phyloP scores from a whole-genome alignment of 2,797 vertebrate species.

The Telmatherina bonti region DNA sequence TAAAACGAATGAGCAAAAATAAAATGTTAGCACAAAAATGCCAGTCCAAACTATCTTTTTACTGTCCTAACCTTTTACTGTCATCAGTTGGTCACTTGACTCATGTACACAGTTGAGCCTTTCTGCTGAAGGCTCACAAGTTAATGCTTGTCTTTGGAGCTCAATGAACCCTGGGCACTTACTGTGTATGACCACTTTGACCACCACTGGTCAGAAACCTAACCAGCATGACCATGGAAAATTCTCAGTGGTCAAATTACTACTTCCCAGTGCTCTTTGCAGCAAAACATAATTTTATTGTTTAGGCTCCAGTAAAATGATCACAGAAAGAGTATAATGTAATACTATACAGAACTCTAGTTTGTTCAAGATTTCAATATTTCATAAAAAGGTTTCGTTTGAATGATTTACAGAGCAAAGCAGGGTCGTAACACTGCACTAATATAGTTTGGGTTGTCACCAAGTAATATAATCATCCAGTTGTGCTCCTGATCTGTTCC shows the following conservation, averaged over 20 bases:
- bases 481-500: constrained; percentile 64
- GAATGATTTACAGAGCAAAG: constrained; percentile 35
- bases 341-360: constrained; percentile 18
- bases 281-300: constrained; percentile 46
- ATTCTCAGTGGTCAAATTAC: constrained; percentile 59
- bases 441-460: constrained; percentile 48
- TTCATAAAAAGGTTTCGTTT: constrained; percentile 28
- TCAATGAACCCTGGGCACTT: constrained; percentile 54
- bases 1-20: no score
- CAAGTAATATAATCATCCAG: constrained; percentile 65
- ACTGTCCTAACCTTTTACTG: background rate
- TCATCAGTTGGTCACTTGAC: constrained; percentile 16
- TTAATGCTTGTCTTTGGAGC: constrained; percentile 44
- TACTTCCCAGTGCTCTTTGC: constrained; percentile 44
- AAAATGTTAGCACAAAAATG: no score
- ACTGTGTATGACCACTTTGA: constrained; percentile 62
- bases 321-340: constrained; percentile 21
- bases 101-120: constrained; percentile 34
- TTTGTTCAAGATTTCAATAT: constrained; percentile 28
- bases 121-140: constrained; percentile 43
- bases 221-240: constrained; percentile 63
- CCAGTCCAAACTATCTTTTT: background rate
- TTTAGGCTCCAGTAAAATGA: constrained; percentile 21
- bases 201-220: constrained; percentile 64
- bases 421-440: constrained; percentile 50